These are phyloP conservation scores for Lucilia sericata DNA, from an alignment of 1,140 invertebrate species.

Conservation along the genomic window DNA sequence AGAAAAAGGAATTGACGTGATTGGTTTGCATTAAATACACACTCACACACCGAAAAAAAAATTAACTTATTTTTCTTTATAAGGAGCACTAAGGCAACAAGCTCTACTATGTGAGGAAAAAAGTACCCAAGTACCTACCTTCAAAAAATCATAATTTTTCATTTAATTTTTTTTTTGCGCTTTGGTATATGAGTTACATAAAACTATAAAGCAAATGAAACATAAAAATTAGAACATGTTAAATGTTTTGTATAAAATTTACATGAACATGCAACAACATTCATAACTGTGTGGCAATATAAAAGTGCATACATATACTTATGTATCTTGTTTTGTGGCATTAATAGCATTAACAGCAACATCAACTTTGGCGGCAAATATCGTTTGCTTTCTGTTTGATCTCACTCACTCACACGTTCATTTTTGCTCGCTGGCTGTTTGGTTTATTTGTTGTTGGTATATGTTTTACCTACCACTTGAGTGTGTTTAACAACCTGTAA, in stretches of 20 bases:
- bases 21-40: slow-evolving; percentile 34
- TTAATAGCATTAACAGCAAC: neutral
- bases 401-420: neutral
- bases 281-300: slow-evolving; percentile 27
- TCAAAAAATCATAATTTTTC: slow-evolving; percentile 22
- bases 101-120: neutral
- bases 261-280: slow-evolving; percentile 43
- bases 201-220: slow-evolving; percentile 44
- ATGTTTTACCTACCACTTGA: slow-evolving; percentile 33
- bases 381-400: slow-evolving; percentile 39
- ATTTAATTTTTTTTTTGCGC: neutral
- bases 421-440: neutral
- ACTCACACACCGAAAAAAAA: neutral
- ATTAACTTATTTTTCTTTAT: neutral
- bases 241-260: slow-evolving; percentile 43
- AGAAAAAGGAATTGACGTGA: slow-evolving; percentile 27
- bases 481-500: slow-evolving; percentile 43
- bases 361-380: slow-evolving; percentile 36
- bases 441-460: neutral
- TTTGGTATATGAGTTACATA: slow-evolving; percentile 36
- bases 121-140: neutral
- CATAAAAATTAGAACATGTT: slow-evolving; percentile 42
- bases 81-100: neutral
- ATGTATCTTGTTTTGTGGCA: neutral
- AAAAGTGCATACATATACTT: neutral